A percentile compares a stretch with the other conserved stretches of the same genome.
Evolutionary conservation across 2,797 vertebrate genomes (phyloP).

Genomic region (Girardinus metallicus): DNA sequence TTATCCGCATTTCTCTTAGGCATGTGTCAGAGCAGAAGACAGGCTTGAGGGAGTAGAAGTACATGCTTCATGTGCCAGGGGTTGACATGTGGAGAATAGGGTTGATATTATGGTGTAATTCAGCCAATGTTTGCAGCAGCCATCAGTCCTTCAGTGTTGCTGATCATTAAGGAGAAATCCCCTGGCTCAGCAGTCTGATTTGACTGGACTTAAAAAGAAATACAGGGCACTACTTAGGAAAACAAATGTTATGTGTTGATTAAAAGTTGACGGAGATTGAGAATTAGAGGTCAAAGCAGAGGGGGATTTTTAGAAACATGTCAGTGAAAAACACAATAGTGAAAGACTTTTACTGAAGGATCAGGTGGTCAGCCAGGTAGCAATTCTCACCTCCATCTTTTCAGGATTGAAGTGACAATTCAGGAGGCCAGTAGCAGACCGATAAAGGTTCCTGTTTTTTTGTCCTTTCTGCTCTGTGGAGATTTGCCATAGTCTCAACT

Average conservation of each 20-base stretch:
- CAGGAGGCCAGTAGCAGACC: conserved; percentile 22
- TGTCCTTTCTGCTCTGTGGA: conserved; percentile 22
- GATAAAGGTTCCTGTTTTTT: background rate
- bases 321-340: conserved; percentile 26
- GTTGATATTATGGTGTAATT: conserved; percentile 21
- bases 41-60: conserved; percentile 37
- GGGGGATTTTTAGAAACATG: conserved; percentile 15
- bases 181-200: conserved; percentile 41
- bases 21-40: conserved; percentile 43
- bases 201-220: conserved; percentile 29
- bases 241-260: conserved; percentile 39
- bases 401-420: conserved; percentile 25
- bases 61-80: conserved; percentile 24
- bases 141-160: conserved; percentile 15
- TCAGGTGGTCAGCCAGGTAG: conserved; percentile 36
- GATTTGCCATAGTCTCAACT: background rate
- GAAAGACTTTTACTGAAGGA: conserved; percentile 39
- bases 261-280: conserved; percentile 53
- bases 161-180: conserved; percentile 38
- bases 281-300: conserved; percentile 33
- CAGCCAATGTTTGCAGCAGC: conserved; percentile 42
- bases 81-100: conserved; percentile 27
- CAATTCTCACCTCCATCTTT: conserved; percentile 45
- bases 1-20: conserved; percentile 63
- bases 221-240: background rate